Evolutionary conservation across 2,888 invertebrate genomes (phyloP).

Genomic region (Yponomeuta plumbellus): DNA sequence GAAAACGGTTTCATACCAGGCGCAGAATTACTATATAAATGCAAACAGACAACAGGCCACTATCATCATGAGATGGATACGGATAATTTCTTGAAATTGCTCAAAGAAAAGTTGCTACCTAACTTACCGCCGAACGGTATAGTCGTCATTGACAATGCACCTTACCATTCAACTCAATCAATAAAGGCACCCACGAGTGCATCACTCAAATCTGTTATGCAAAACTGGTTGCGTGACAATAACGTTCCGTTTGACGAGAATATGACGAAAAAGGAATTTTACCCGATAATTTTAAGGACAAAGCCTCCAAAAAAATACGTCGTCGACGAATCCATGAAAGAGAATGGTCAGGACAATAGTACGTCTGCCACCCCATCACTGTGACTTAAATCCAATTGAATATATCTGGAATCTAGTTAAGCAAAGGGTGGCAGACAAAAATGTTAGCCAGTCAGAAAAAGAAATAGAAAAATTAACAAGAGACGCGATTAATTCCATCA

Average conservation of each 20-base stretch:
- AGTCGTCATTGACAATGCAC: constrained; percentile 12
- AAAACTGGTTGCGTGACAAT: constrained; percentile 25
- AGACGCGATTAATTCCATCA: constrained; percentile 20
- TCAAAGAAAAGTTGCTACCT: not conserved
- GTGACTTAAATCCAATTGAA: constrained; percentile 37
- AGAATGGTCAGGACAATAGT: constrained; percentile 34
- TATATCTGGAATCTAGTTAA: constrained; percentile 20
- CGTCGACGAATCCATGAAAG: constrained; percentile 33
- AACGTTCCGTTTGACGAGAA: constrained; percentile 27
- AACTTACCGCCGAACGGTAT: not conserved
- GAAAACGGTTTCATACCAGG: not conserved
- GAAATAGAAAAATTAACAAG: constrained; percentile 16
- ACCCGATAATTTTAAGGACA: constrained; percentile 25
- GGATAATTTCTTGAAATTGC: not conserved
- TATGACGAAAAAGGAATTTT: constrained; percentile 28
- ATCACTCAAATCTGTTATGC: constrained; percentile 18
- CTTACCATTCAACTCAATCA: not conserved
- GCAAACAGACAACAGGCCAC: not conserved
- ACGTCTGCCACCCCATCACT: constrained; percentile 37
- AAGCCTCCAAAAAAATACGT: constrained; percentile 28
- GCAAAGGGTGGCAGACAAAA: constrained; percentile 20
- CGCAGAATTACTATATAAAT: not conserved
- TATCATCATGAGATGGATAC: not conserved
- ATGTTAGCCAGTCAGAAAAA: constrained; percentile 5
- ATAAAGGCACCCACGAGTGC: constrained; percentile 18